Percentiles rank a stretch among this genome's conserved stretches.
Evolutionary conservation across 1,140 invertebrate genomes (phyloP).

Genomic region (Drosophila sucinea): DNA sequence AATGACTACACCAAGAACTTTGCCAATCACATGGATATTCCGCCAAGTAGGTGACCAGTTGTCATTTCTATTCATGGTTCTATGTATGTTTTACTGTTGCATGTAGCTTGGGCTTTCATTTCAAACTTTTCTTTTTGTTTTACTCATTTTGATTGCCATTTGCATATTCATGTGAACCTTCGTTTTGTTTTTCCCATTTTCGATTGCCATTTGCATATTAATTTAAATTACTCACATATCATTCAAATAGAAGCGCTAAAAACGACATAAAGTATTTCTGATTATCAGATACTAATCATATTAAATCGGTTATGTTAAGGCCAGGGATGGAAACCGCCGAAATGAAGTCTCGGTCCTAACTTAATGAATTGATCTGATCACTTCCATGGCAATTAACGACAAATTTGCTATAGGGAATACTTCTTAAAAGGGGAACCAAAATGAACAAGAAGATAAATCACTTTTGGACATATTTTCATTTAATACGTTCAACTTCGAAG

Average conservation of each 20-base stretch:
- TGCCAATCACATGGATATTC: constrained; percentile 83
- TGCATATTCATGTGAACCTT: constrained; percentile 9
- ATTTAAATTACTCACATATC: constrained; percentile 18
- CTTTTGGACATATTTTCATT: too few species aligned
- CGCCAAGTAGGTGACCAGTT: constrained; percentile 72
- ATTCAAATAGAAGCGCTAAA: neutral
- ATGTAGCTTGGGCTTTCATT: constrained; percentile 43
- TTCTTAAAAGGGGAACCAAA: too few species aligned
- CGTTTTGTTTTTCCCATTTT: constrained; percentile 21
- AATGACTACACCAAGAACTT: constrained; percentile 81
- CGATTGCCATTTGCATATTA: constrained; percentile 13
- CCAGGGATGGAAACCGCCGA: constrained; percentile 42
- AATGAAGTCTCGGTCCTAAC: neutral
- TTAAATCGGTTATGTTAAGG: constrained; percentile 17
- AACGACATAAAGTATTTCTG: constrained; percentile 15
- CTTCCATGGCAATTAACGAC: too few species aligned
- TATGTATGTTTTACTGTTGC: constrained; percentile 54
- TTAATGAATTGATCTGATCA: too few species aligned
- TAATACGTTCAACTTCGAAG: too few species aligned
- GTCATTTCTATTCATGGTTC: neutral
- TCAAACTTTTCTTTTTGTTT: constrained; percentile 20
- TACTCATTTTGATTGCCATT: constrained; percentile 14
- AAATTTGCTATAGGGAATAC: too few species aligned
- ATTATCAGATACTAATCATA: constrained; percentile 38
- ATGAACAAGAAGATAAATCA: too few species aligned